phyloP scores from a whole-genome alignment of 2,888 invertebrate species.

The Cabera pusaria region DNA sequence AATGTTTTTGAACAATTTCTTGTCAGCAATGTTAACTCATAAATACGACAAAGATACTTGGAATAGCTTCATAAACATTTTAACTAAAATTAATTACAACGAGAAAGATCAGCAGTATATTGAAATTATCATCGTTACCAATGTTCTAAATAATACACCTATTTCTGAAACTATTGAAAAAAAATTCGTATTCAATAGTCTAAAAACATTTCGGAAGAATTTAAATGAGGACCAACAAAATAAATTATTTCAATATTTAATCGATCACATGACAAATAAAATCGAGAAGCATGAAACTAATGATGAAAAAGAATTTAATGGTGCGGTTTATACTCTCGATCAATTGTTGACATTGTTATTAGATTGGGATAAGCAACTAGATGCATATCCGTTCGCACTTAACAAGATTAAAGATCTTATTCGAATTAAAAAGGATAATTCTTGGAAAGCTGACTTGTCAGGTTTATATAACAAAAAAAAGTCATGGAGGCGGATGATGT shows the following conservation, averaged over 20 bases:
- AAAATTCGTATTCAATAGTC: slow-evolving; percentile 43
- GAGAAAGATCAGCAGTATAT: slow-evolving; percentile 39
- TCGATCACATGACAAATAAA: slow-evolving; percentile 34
- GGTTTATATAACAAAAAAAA: slow-evolving; percentile 57
- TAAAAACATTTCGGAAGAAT: slow-evolving; percentile 38
- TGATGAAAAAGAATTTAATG: slow-evolving; percentile 36
- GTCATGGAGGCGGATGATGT: slow-evolving; percentile 56
- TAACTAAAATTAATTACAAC: slow-evolving; percentile 48
- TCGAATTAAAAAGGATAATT: slow-evolving; percentile 43
- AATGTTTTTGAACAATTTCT: slow-evolving; percentile 43
- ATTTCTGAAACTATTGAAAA: slow-evolving; percentile 47
- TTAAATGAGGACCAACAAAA: slow-evolving; percentile 44
- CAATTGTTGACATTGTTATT: slow-evolving; percentile 42
- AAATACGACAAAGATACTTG: slow-evolving; percentile 51
- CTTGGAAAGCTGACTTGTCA: slow-evolving; percentile 42
- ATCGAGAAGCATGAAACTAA: slow-evolving; percentile 33
- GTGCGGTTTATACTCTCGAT: slow-evolving; percentile 30
- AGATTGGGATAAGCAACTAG: slow-evolving; percentile 53
- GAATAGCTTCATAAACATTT: slow-evolving; percentile 52
- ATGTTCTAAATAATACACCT: slow-evolving; percentile 39
- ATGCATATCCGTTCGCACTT: slow-evolving; percentile 46
- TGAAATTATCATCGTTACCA: slow-evolving; percentile 46
- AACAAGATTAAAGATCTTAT: slow-evolving; percentile 49
- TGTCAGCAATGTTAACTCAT: slow-evolving; percentile 38
- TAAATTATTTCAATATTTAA: slow-evolving; percentile 54